These are phyloP conservation scores for Pygoscelis antarcticus DNA, from an alignment of 2,113 vertebrate genomes.

Conservation along the genomic window DNA sequence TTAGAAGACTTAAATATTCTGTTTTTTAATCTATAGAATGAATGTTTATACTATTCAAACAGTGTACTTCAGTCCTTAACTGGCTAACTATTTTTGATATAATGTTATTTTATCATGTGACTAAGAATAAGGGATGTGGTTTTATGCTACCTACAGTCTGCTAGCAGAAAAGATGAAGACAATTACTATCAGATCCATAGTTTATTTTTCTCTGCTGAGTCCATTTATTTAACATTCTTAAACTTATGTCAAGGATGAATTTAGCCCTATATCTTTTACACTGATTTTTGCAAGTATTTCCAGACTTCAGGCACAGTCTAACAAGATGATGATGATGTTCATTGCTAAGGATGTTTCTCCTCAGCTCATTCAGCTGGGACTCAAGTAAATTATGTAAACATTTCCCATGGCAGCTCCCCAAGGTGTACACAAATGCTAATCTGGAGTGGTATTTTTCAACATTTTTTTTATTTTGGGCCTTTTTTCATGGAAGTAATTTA, in stretches of 20 bases:
- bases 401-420: slow-evolving; percentile 5
- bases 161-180: neutral
- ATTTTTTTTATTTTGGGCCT: neutral
- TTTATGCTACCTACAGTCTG: neutral
- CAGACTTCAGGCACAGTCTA: neutral
- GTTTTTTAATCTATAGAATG: neutral
- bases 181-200: neutral
- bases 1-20: neutral
- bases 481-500: slow-evolving; percentile 2
- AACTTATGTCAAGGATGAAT: neutral
- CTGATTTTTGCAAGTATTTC: neutral
- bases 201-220: neutral
- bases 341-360: slow-evolving; percentile 20
- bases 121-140: neutral
- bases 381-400: neutral
- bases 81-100: neutral
- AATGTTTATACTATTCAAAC: neutral
- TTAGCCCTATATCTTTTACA: neutral
- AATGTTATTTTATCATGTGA: neutral
- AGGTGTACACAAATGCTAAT: neutral
- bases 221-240: neutral
- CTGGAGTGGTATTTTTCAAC: neutral
- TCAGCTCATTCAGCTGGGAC: neutral
- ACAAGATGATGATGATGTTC: neutral
- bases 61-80: neutral